Evolutionary conservation across 2,113 vertebrate species (phyloP), one percentile per base, ranked within the genome.

Genomic region (Cairina moschata): DNA sequence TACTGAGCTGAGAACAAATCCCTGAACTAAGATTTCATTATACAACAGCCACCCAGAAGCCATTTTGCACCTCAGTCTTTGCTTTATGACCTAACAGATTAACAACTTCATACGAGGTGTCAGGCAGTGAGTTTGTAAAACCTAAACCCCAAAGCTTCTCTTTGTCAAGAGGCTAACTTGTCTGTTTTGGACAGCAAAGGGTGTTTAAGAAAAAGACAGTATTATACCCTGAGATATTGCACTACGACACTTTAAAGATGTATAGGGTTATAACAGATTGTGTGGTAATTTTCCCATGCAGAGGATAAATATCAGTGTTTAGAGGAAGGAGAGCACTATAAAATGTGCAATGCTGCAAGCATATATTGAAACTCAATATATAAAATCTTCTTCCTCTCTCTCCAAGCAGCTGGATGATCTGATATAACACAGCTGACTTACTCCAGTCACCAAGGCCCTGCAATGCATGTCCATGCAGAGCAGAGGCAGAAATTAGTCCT

Each of bases 21-120:
- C 91, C 86, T 79, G 90, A 90, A 90, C 65, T 65, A 82, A 96
- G 88, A 95, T 91, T 90, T 94, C 88, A 94, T 88, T 79, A 74
- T 67, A 95, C 52, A 81, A 71, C 93, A 97, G 90, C 93, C 96
- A 86, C 69, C 68, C 78, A 18, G 29, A 95, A 97, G 88, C 67
- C 80, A 69, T 71, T 94, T 34, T 79, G 73, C 50, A 75, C 71
- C 55, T 86, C 56, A 88, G 54, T n/a, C 66, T 93, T 92, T 55
- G 36, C 52, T 95, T 95, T 91, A 72, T 75, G 71, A 92, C 83
- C 74, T 92, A 86, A 85, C 73, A 95, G 94, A 96, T 80, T 10
- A 95, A 63, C 46, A 74, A 40, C 32, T 72, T 88, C 38, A 7
- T 40, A 22, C 9, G 31, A 91, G n/a, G 44, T 32, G 21, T 38